Percentiles rank a stretch among this genome's conserved stretches.
These are phyloP conservation scores for Oncorhynchus mykiss DNA, from an alignment of 2,113 vertebrate species.

Conservation along the genomic window DNA sequence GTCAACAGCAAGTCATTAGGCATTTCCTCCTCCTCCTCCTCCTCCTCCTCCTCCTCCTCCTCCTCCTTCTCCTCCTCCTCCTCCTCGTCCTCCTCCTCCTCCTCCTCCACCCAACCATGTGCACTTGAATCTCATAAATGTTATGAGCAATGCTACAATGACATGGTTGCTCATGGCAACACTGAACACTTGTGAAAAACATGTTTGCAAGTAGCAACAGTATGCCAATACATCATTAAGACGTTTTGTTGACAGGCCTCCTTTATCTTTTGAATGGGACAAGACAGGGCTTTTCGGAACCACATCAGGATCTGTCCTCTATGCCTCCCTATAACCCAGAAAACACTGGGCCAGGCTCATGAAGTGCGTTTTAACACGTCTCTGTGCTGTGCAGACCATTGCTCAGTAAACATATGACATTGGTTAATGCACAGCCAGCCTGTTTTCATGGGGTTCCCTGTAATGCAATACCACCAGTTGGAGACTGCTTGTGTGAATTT, in stretches of 20 bases:
- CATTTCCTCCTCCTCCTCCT: conserved; percentile 44
- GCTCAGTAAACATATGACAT: conserved; percentile 57
- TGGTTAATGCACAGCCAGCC: conserved; percentile 54
- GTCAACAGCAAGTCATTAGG: conserved; percentile 59
- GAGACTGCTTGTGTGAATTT: conserved; percentile 64
- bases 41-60: conserved; percentile 43
- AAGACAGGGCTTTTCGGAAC: neutral
- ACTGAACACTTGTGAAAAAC: conserved; percentile 19
- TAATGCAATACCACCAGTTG: conserved; percentile 64
- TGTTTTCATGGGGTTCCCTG: conserved; percentile 60
- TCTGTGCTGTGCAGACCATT: conserved; percentile 36
- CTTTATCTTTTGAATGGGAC: conserved; percentile 32
- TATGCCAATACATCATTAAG: too few species aligned
- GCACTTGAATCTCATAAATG: conserved; percentile 52
- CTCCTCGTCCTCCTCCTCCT: conserved; percentile 42
- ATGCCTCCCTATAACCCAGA: conserved; percentile 36
- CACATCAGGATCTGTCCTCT: conserved; percentile 14
- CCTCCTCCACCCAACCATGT: conserved; percentile 19
- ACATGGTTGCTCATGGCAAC: conserved; percentile 43
- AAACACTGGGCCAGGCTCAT: conserved; percentile 28
- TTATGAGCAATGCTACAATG: conserved; percentile 55
- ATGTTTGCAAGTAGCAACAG: too few species aligned
- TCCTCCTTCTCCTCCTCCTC: conserved; percentile 43
- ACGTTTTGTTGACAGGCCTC: conserved; percentile 1
- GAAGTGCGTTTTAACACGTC: conserved; percentile 51